These are phyloP conservation scores for Zhuqinia jingwanae DNA, from an alignment of 2,888 invertebrate species.

Conservation along the genomic window DNA sequence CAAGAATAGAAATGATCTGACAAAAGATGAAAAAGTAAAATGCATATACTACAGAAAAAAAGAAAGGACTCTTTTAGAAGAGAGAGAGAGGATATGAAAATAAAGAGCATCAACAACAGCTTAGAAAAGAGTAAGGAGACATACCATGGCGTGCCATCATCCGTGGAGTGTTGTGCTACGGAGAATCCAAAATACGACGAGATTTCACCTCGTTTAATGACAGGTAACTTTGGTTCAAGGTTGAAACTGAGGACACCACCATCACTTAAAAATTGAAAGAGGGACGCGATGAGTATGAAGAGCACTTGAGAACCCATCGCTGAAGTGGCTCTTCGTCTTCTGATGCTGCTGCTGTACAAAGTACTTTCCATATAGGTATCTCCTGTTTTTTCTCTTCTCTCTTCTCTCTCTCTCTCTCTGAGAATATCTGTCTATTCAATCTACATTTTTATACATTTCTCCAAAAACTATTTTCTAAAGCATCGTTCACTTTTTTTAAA, in stretches of 20 bases:
- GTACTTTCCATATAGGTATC: constrained; percentile 68
- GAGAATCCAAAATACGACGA: constrained; percentile 94
- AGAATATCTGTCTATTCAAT: constrained; percentile 47
- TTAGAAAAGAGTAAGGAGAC: constrained; percentile 48
- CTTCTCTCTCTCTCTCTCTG: constrained; percentile 24
- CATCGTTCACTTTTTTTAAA: constrained; percentile 8
- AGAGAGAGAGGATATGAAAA: constrained; percentile 48
- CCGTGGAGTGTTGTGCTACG: constrained; percentile 87
- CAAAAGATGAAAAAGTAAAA: constrained; percentile 50
- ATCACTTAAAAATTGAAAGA: constrained; percentile 72
- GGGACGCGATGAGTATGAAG: constrained; percentile 70
- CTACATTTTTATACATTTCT: constrained; percentile 37
- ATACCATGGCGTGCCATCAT: constrained; percentile 76
- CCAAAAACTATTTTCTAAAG: constrained; percentile 17
- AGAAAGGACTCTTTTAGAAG: constrained; percentile 12
- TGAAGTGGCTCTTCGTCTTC: constrained; percentile 42
- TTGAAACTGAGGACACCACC: constrained; percentile 83
- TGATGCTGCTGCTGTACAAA: constrained; percentile 58
- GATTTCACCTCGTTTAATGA: constrained; percentile 86
- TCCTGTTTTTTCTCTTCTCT: constrained; percentile 36
- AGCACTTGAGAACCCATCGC: constrained; percentile 77
- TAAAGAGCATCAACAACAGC: constrained; percentile 25
- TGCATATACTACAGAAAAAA: constrained; percentile 19
- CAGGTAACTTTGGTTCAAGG: constrained; percentile 89
- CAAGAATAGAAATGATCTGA: constrained; percentile 72